Conservation (phyloP, 2,113 vertebrate genomes). For the Salvelinus sp. region DNA sequence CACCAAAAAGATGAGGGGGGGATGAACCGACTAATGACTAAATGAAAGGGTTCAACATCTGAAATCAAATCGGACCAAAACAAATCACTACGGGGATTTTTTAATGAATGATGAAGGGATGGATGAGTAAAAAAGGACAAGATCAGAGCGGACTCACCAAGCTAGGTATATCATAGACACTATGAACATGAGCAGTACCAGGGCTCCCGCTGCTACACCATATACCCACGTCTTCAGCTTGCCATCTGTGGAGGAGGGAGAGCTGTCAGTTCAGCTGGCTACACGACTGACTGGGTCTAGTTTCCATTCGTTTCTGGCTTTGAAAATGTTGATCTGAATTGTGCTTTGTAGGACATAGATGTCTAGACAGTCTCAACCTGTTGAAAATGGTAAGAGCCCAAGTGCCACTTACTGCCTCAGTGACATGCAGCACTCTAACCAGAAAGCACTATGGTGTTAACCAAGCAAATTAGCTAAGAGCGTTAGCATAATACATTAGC, state of each 20-base stretch:
- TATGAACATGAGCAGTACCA: constrained; percentile 98
- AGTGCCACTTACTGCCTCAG: constrained; percentile 19
- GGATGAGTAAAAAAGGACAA: constrained; percentile 13
- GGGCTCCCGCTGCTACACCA: constrained; percentile 92
- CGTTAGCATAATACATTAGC: background rate
- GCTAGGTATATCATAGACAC: constrained; percentile 99
- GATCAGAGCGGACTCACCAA: constrained; percentile 86
- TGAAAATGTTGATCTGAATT: background rate
- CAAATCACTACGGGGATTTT: background rate
- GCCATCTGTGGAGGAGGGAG: constrained; percentile 82
- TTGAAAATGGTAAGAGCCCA: constrained; percentile 32
- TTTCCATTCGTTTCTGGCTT: background rate
- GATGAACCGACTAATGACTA: background rate
- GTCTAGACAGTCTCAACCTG: constrained; percentile 27
- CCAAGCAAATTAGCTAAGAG: constrained; percentile 5
- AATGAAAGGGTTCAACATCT: background rate
- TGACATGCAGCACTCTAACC: constrained; percentile 23
- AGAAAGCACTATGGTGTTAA: background rate
- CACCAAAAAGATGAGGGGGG: constrained; percentile 26
- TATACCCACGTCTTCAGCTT: constrained; percentile 99
- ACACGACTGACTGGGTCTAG: constrained; percentile 17
- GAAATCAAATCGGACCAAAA: background rate
- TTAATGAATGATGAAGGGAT: constrained; percentile 13
- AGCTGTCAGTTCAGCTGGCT: constrained; percentile 45
- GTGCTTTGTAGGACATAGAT: background rate